These are phyloP conservation scores for Mustelus asterias DNA, from an alignment of 2,113 vertebrate genomes.

Conservation along the genomic window DNA sequence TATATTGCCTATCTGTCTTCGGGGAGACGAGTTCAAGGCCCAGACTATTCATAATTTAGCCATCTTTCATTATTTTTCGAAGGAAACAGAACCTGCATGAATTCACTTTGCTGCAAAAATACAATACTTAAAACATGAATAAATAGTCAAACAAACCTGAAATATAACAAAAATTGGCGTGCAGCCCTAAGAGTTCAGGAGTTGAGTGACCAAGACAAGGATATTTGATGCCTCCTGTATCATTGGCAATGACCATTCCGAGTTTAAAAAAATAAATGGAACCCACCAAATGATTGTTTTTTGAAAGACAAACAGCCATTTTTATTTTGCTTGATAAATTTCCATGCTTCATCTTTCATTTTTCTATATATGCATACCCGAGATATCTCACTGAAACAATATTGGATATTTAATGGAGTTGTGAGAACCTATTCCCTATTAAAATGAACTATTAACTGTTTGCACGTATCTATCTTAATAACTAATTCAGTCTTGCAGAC, in stretches of 20 bases:
- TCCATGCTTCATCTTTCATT: neutral
- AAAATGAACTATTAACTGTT: neutral
- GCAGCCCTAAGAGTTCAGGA: too few species aligned
- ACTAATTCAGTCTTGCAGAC: neutral
- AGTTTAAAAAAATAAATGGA: neutral
- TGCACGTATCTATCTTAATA: neutral
- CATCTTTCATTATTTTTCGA: neutral
- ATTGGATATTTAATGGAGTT: neutral
- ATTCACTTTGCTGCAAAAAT: too few species aligned
- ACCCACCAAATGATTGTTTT: neutral
- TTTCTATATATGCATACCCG: neutral
- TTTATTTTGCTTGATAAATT: neutral
- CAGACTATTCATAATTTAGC: neutral
- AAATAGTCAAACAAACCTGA: neutral
- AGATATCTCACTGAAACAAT: neutral
- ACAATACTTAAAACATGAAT: neutral
- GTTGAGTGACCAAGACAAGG: neutral
- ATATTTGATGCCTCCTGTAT: neutral
- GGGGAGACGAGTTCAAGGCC: neutral
- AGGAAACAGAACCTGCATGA: too few species aligned
- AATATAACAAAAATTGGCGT: neutral
- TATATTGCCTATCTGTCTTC: neutral
- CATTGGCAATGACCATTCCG: neutral
- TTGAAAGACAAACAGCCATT: neutral
- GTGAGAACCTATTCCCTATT: neutral